Evolutionary conservation across 2,888 invertebrate species (phyloP).

Genomic region (Panopea generosa): DNA sequence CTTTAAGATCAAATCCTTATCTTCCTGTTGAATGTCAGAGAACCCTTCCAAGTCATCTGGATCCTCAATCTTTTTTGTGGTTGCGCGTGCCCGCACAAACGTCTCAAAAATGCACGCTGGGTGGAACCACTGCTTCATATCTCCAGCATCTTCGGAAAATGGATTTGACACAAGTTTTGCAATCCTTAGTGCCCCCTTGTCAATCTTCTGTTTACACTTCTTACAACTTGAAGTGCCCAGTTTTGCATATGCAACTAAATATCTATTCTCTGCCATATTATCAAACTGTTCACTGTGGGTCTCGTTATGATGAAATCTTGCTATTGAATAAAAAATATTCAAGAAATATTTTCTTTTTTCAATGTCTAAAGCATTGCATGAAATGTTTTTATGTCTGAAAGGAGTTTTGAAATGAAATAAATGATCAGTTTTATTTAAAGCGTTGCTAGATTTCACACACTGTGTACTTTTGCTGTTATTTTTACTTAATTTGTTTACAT

Average conservation of each 20-base stretch:
- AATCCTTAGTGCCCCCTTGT: conserved; percentile 90
- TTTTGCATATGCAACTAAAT: conserved; percentile 92
- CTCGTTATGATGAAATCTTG: too few species aligned
- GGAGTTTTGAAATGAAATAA: too few species aligned
- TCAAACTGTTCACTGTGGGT: too few species aligned
- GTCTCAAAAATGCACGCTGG: conserved; percentile 92
- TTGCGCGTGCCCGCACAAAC: conserved; percentile 91
- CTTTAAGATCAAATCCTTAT: conserved; percentile 89
- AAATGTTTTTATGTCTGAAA: too few species aligned
- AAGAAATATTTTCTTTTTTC: too few species aligned
- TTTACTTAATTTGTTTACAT: too few species aligned
- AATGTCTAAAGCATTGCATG: too few species aligned
- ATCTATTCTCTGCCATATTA: conserved; percentile 84
- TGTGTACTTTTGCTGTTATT: too few species aligned
- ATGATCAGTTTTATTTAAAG: too few species aligned
- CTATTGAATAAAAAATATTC: too few species aligned
- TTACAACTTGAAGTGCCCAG: conserved; percentile 93
- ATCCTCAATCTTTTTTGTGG: conserved; percentile 93
- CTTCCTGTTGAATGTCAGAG: conserved; percentile 89
- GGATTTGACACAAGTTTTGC: conserved; percentile 93
- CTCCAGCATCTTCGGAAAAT: conserved; percentile 89
- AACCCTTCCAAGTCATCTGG: conserved; percentile 93
- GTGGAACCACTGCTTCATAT: conserved; percentile 94
- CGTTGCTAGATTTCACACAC: too few species aligned
- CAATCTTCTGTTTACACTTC: conserved; percentile 93